Percentiles rank a stretch among this genome's conserved stretches.
Conservation (phyloP, 2,888 invertebrate species). For the Pterostichus madidus region DNA sequence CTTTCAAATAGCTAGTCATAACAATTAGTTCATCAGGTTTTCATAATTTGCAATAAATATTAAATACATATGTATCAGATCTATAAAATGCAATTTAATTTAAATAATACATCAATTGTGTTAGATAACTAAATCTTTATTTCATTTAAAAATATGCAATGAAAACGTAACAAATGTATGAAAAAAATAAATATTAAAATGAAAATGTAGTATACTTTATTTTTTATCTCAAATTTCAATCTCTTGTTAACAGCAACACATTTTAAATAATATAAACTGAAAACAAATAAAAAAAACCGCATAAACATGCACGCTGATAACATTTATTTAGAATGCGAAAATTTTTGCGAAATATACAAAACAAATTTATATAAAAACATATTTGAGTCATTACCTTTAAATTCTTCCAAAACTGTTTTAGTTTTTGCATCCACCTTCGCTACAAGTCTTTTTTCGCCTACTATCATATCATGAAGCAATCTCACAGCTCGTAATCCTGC, state of each 20-base stretch:
- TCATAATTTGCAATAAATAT: no score
- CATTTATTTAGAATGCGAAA: not conserved
- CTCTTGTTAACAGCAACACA: not conserved
- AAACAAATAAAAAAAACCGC: not conserved
- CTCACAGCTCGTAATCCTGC: conserved; percentile 96
- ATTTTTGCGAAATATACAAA: conserved; percentile 12
- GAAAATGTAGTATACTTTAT: no score
- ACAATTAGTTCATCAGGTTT: no score
- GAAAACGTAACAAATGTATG: no score
- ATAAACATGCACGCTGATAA: not conserved
- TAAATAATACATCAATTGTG: no score
- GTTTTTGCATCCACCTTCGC: conserved; percentile 99
- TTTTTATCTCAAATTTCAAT: no score
- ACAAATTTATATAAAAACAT: not conserved
- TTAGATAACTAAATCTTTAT: no score
- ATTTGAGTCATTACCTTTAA: conserved; percentile 83
- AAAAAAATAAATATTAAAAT: no score
- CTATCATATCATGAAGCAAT: conserved; percentile 93
- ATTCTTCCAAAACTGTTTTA: conserved; percentile 94
- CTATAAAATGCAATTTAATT: no score
- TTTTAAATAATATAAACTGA: not conserved
- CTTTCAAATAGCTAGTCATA: no score
- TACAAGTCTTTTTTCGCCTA: conserved; percentile 95
- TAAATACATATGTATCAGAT: no score
- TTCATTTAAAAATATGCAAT: no score